These are phyloP conservation scores for Xiphophorus hellerii DNA, from an alignment of 2,113 vertebrate species.

Conservation along the genomic window DNA sequence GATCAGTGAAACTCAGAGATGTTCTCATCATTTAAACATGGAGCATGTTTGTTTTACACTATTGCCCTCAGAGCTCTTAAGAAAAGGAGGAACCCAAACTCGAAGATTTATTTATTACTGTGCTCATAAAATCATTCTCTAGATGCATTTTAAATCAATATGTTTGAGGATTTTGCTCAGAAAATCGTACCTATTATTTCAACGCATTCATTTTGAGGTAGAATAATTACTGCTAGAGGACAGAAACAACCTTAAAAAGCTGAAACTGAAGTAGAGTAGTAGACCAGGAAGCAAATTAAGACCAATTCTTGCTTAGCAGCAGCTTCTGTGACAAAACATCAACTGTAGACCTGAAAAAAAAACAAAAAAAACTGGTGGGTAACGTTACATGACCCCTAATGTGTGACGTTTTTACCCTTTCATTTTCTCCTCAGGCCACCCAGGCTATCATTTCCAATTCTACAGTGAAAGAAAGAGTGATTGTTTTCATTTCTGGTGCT, in stretches of 20 bases:
- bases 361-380: neutral
- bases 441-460: neutral
- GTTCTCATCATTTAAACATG: slow-evolving; percentile 40
- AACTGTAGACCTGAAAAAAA: neutral
- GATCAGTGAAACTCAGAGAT: slow-evolving; percentile 16
- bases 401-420: neutral
- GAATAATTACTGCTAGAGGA: neutral
- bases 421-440: neutral
- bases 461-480: neutral
- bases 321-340: neutral
- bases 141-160: neutral
- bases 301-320: neutral
- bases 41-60: neutral
- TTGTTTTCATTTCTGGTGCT: neutral
- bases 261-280: neutral
- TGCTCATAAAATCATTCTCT: neutral
- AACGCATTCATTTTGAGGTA: neutral
- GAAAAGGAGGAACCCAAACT: neutral
- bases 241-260: neutral
- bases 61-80: neutral
- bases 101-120: neutral
- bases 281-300: neutral
- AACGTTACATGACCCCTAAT: neutral
- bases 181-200: neutral
- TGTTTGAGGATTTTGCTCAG: neutral